These are phyloP conservation scores for Eulemur albifrons DNA, from an alignment of 2,797 vertebrate species.

Conservation along the genomic window DNA sequence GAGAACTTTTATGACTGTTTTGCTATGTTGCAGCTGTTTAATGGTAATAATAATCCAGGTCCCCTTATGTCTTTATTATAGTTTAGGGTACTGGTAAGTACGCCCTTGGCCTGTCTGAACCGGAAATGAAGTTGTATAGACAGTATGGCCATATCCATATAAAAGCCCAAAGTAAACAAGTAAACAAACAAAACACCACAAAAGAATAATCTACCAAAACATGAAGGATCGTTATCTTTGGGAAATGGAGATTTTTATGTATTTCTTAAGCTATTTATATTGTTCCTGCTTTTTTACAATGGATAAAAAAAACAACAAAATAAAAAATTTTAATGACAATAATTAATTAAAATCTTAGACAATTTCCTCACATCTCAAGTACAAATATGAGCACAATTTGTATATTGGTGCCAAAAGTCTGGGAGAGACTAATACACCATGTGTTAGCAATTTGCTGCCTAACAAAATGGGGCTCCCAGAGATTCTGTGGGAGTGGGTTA, in stretches of 20 bases:
- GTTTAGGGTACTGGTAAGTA: neutral
- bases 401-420: neutral
- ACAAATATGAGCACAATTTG: neutral
- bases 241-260: neutral
- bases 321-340: neutral
- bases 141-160: neutral
- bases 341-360: neutral
- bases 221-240: neutral
- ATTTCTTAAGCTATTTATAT: neutral
- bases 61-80: constrained; percentile 42
- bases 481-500: neutral
- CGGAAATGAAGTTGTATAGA: constrained; percentile 61
- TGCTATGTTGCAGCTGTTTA: constrained; percentile 18
- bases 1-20: constrained; percentile 18
- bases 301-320: neutral
- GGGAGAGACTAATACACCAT: neutral
- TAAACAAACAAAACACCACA: constrained; percentile 12
- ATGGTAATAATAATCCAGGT: constrained; percentile 40
- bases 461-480: neutral
- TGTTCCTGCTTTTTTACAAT: neutral
- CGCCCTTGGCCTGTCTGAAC: constrained; percentile 33
- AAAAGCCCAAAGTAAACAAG: constrained; percentile 53
- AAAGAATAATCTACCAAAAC: constrained; percentile 10
- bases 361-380: neutral
- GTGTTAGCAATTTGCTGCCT: neutral